Percentiles rank a stretch among this genome's conserved stretches.
Conservation (phyloP, 2,888 invertebrate genomes). For the Ommatoiulus sabulosus region DNA sequence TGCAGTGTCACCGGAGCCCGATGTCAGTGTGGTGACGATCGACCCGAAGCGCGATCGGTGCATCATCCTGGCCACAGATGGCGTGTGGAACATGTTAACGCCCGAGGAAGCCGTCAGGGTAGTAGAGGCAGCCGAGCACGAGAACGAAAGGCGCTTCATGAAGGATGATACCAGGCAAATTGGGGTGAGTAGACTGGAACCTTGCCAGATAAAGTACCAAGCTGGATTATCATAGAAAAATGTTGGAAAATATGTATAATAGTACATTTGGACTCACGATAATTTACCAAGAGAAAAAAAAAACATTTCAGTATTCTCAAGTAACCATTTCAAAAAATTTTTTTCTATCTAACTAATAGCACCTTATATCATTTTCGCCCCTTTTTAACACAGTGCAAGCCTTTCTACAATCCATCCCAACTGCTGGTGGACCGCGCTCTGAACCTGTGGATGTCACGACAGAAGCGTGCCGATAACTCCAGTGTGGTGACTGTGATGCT, state of each 20-base stretch:
- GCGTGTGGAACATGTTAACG: slow-evolving; percentile 94
- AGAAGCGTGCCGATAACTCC: slow-evolving; percentile 95
- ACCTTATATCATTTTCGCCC: slow-evolving; percentile 15
- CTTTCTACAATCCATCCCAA: slow-evolving; percentile 92
- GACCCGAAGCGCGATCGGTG: slow-evolving; percentile 82
- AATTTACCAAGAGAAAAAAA: too few relatives aligned
- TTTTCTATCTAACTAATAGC: too few relatives aligned
- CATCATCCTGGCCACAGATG: slow-evolving; percentile 95
- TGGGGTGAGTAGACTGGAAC: slow-evolving; percentile 37
- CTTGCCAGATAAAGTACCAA: too few relatives aligned
- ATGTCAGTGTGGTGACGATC: slow-evolving; percentile 87
- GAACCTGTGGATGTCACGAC: slow-evolving; percentile 84
- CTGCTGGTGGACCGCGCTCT: slow-evolving; percentile 85
- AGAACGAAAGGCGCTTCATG: slow-evolving; percentile 74
- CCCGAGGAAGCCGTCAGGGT: slow-evolving; percentile 85
- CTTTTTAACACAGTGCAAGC: slow-evolving; percentile 62
- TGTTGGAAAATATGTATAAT: too few relatives aligned
- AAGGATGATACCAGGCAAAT: slow-evolving; percentile 56
- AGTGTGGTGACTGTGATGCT: slow-evolving; percentile 93
- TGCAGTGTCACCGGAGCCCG: slow-evolving; percentile 98
- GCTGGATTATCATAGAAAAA: too few relatives aligned
- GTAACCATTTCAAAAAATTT: too few relatives aligned
- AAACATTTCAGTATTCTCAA: too few relatives aligned
- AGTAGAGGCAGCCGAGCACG: slow-evolving; percentile 83
- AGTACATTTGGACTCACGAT: too few relatives aligned